Base-by-base conservation (phyloP, 1,140 invertebrate species). In the Riptortus pedestris region DNA sequence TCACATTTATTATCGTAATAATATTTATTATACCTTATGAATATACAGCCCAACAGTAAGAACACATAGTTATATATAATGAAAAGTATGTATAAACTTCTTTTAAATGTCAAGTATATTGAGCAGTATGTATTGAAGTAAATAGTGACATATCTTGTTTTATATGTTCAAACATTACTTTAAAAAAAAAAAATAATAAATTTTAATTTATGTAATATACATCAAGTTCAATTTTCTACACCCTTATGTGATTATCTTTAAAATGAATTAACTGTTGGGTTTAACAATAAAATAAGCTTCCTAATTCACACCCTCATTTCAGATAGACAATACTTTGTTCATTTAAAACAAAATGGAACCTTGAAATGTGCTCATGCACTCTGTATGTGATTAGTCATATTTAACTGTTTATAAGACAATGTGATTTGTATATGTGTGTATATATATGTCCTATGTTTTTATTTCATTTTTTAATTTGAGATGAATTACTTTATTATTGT, bases 201-300 rank as follows among this genome's bases (percentile, higher is more conserved):
- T 55, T 55, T 55, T 55, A 55, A 55, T 55, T 55, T 55, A 55
- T 55, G 51, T 55, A 55, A 55, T 55, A 55, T 55, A 55, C 22
- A 55, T 3, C 7, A 55, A 55, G 51, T 55, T 55, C 18, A 18
- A 26, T 55, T 47, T 55, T 55, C 51, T 55, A 18, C 20, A 24
- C 24, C 51, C 51, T 14, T 16, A 24, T 47, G 45, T 47, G 18
- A 20, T 22, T 22, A 47, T 20, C 9, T 47, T 20, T 20, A 47
- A 47, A 9, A 18, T 1, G 22, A 47, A 47, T 47, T 9, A 47
- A n/a, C 45, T 47, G 45, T 47, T 47, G 45, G 45, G 45, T 47
- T 47, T 47, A 1, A 47, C n/a, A 20, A 47, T 47, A 20, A 47
- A 20, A 2, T 22, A 47, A n/a, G n/a, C n/a, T n/a, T n/a, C n/a